These are phyloP conservation scores for Brienomyrus brachyistius DNA, from an alignment of 2,113 vertebrate genomes.

Conservation along the genomic window DNA sequence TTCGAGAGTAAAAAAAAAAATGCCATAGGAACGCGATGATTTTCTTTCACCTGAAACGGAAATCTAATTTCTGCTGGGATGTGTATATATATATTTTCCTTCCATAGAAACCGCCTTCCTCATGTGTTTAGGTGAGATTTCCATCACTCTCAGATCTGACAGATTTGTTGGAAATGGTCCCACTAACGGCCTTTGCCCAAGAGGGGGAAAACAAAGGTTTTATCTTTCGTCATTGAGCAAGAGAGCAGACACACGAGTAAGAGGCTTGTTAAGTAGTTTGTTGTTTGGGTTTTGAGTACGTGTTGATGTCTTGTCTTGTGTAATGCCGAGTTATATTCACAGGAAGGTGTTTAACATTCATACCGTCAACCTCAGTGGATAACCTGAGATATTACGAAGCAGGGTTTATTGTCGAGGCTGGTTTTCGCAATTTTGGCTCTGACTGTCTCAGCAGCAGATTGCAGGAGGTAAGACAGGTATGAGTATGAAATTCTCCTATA, in stretches of 20 bases:
- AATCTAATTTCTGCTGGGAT: neutral
- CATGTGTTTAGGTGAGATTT: neutral
- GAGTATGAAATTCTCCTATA: neutral
- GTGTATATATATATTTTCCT: neutral
- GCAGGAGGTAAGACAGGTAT: conserved; percentile 10
- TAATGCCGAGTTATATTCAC: neutral
- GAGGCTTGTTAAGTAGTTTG: neutral
- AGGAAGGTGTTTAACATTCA: neutral
- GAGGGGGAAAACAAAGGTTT: neutral
- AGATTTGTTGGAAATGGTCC: neutral
- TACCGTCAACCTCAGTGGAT: neutral
- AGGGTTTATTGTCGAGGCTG: conserved; percentile 3
- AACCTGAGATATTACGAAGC: conserved; percentile 3
- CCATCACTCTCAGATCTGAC: neutral
- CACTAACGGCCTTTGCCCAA: neutral
- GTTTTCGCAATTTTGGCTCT: neutral
- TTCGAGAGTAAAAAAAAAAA: neutral
- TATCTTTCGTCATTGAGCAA: neutral
- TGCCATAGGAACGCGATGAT: neutral
- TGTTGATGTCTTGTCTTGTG: neutral
- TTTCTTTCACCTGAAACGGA: neutral
- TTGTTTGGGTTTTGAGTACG: neutral
- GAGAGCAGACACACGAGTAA: neutral
- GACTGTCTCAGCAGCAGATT: neutral
- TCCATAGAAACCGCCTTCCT: neutral